Percentiles rank a stretch among this genome's conserved stretches.
These are phyloP conservation scores for Sphaeridia pumilis DNA, from an alignment of 2,888 invertebrate genomes.

Conservation along the genomic window DNA sequence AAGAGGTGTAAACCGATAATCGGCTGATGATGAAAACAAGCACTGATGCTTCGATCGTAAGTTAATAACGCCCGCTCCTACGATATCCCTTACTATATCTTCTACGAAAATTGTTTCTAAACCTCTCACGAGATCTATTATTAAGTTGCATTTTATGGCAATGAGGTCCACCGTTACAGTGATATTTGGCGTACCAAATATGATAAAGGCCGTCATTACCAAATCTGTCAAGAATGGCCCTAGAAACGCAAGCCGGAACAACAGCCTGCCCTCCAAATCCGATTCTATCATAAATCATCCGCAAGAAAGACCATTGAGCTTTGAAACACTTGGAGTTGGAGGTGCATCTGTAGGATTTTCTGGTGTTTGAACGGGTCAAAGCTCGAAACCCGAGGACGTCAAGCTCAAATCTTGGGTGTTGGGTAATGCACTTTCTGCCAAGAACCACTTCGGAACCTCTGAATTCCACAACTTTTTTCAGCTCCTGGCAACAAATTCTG, in stretches of 20 bases:
- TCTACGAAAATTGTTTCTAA: not conserved
- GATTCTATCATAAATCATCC: slow-evolving; percentile 20
- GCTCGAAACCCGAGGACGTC: slow-evolving; percentile 21
- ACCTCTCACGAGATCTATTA: not conserved
- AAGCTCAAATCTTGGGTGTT: slow-evolving; percentile 19
- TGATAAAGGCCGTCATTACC: not conserved
- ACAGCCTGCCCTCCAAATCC: slow-evolving; percentile 15
- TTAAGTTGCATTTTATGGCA: slow-evolving; percentile 9
- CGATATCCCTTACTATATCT: too few relatives aligned
- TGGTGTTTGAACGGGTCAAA: slow-evolving; percentile 8
- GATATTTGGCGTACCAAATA: slow-evolving; percentile 3
- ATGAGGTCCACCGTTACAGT: slow-evolving; percentile 12
- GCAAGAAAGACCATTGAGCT: slow-evolving; percentile 14
- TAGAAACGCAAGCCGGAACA: slow-evolving; percentile 20
- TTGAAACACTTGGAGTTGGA: slow-evolving; percentile 1
- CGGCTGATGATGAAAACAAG: too few relatives aligned
- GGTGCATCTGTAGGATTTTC: slow-evolving; percentile 3
- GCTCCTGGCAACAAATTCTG: slow-evolving; percentile 22
- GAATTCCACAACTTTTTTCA: slow-evolving; percentile 17
- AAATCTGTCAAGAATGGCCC: slow-evolving; percentile 10
- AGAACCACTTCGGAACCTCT: slow-evolving; percentile 15
- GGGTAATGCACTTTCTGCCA: slow-evolving; percentile 16
- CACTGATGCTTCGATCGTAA: too few relatives aligned
- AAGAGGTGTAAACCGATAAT: too few relatives aligned
- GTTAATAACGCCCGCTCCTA: too few relatives aligned